Base-by-base conservation (phyloP, 1,140 invertebrate species). In the Battus philenor region DNA sequence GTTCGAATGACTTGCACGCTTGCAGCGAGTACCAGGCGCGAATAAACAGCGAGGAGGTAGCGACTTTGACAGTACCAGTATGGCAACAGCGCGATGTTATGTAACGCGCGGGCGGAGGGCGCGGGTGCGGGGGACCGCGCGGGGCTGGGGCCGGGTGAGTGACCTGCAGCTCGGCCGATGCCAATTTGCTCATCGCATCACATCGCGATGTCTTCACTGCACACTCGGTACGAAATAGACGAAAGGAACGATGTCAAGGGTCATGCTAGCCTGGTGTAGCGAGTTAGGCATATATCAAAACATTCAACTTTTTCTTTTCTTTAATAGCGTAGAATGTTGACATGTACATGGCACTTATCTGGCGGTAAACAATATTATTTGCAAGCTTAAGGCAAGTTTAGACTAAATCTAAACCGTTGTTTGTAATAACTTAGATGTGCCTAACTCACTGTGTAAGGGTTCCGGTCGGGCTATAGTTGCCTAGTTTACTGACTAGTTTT, bases 31-130 rank as follows among this genome's bases (percentile, higher is more conserved):
- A 73, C 63, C 54, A 66, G 66, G 63, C 58, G 54, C 54, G 39
- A 59, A 78, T 67, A 61, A 68, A 47, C 34, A 54, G 45, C 57
- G 58, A 70, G 41, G 68, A 71, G 68, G 31, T 51, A 51, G 59
- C 44, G 30, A 60, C 59, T 80, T 80, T 75, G 76, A 75, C 73
- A 79, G 68, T 76, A 64, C 52, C 69, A 62, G 69, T 72, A 63
- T 76, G 68, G 73, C 74, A 80, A 80, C 75, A 68, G 60, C 56
- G 71, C 65, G 55, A 33, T 47, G 39, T 83, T 79, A 83, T 71
- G 73, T 77, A 77, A 79, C 36, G 22, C 22, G 36, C 7, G 36
- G 36, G 11, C 16, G 8, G 18, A 9, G 5, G 7, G 1, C n/a
- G n/a, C n/a, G n/a, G n/a, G n/a, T n/a, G n/a, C 7, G 30, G 12